Base-by-base conservation (phyloP, 2,888 invertebrate genomes). In the Ormyrus nitidulus region DNA sequence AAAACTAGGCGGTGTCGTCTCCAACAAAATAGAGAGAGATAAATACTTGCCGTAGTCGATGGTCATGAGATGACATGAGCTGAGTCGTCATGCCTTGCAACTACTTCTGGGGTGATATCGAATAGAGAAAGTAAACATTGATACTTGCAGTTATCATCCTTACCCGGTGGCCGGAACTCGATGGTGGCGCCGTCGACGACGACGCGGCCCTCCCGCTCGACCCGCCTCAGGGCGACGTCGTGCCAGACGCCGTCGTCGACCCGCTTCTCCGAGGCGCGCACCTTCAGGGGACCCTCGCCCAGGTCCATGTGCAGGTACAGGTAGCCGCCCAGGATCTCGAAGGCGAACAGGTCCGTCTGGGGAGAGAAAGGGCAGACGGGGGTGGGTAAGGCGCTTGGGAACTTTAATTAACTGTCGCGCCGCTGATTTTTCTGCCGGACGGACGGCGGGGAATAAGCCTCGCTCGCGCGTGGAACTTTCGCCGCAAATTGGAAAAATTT, bases 231-330 rank as follows among this genome's bases (percentile, higher is more conserved):
- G 10, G 95, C 93, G 58, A 99, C 95, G 87, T 97, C 96, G 89
- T 99, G 99, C 96, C 98, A 98, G 68, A 94, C 93, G 0, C 97
- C 96, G 87, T 99, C 98, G 87, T 98, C 97, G 5, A 99, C 95
- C 51, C 96, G 93, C 69, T 95, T 92, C 66, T 95, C 92, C 0
- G 97, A 96, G 0, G 96, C 96, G 85, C 97, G 93, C 73, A 97
- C 95, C 87, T 97, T 95, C 5, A 96, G 94, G 0, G 96, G 94
- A 0, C 98, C 98, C 4, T 97, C 96, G 0, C 99, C 99, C 66
- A 99, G 93, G 89, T 98, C 97, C 86, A 98, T 92, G 86, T 98
- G 96, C 44, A 98, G 94, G 91, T 97, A 98, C 83, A 99, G 94
- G 90, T 98, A 96, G 0, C 99, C 98, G 84, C 97, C 97, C 83